Evolutionary conservation across 2,113 vertebrate species (phyloP).

Genomic region (Sprattus sprattus): DNA sequence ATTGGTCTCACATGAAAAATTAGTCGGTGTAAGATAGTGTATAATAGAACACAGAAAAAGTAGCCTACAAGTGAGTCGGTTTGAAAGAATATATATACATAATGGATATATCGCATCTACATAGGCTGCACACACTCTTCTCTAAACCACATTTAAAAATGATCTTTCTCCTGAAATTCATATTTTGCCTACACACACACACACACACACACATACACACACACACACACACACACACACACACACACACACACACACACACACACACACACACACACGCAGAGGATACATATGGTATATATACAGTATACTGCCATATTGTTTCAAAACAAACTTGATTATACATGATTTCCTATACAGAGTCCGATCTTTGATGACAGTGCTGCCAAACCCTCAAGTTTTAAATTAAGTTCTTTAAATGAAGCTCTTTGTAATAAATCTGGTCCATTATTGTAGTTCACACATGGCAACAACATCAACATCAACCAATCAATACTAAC

Average conservation of each 20-base stretch:
- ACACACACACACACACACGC: conserved; percentile 30
- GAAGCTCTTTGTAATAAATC: not conserved
- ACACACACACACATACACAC: not conserved
- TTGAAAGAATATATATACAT: too few species aligned
- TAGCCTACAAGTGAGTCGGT: too few species aligned
- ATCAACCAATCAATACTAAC: not conserved
- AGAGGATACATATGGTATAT: not conserved
- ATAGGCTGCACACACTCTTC: too few species aligned
- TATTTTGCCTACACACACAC: too few species aligned
- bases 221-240: conserved; percentile 6
- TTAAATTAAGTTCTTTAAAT: not conserved
- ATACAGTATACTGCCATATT: not conserved
- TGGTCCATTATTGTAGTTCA: not conserved
- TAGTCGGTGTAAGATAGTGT: too few species aligned
- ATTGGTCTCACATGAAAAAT: too few species aligned
- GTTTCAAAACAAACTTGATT: not conserved
- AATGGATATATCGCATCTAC: too few species aligned
- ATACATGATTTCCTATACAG: not conserved
- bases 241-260: conserved; percentile 26
- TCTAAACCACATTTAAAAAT: too few species aligned
- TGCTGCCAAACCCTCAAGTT: too few species aligned
- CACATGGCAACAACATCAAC: not conserved
- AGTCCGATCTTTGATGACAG: not conserved
- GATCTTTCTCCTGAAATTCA: too few species aligned
- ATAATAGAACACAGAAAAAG: too few species aligned